phyloP scores from a whole-genome alignment of 2,797 vertebrate genomes.

The Notolepis coatsorum region DNA sequence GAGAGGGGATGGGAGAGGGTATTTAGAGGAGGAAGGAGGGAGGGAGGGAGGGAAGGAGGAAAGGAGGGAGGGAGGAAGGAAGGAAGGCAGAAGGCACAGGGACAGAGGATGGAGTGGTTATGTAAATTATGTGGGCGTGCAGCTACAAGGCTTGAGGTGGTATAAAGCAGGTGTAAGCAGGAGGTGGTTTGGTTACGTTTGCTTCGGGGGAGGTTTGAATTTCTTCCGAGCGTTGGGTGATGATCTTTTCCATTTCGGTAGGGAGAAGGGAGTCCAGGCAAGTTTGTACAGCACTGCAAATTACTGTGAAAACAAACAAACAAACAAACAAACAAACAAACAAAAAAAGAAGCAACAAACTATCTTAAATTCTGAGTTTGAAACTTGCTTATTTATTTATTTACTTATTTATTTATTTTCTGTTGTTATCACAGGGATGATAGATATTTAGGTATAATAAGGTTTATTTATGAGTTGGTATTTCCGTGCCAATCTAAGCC shows the following conservation, averaged over 20 bases:
- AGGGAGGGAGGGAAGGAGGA: background rate
- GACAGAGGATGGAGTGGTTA: slow-evolving; percentile 60
- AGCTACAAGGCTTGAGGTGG: slow-evolving; percentile 35
- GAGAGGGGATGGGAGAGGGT: slow-evolving; percentile 26
- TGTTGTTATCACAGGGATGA: slow-evolving; percentile 56
- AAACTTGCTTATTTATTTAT: slow-evolving; percentile 64
- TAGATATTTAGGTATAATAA: slow-evolving; percentile 55
- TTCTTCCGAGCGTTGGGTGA: background rate
- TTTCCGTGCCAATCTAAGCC: slow-evolving; percentile 50
- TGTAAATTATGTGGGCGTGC: slow-evolving; percentile 10
- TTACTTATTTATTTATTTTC: slow-evolving; percentile 81
- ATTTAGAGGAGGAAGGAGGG: slow-evolving; percentile 16
- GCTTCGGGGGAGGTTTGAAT: background rate
- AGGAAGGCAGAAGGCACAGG: slow-evolving; percentile 4
- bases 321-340: slow-evolving; percentile 6
- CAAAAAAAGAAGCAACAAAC: slow-evolving; percentile 29
- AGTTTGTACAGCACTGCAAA: slow-evolving; percentile 33
- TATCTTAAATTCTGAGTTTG: slow-evolving; percentile 57
- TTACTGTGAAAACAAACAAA: slow-evolving; percentile 31
- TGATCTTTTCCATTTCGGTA: background rate
- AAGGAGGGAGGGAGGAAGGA: background rate
- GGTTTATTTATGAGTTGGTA: slow-evolving; percentile 61
- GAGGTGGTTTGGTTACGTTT: slow-evolving; percentile 24
- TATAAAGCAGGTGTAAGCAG: slow-evolving; percentile 33
- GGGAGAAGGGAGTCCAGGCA: slow-evolving; percentile 12